Conservation (phyloP, 2,113 vertebrate genomes). For the Numenius arquata region DNA sequence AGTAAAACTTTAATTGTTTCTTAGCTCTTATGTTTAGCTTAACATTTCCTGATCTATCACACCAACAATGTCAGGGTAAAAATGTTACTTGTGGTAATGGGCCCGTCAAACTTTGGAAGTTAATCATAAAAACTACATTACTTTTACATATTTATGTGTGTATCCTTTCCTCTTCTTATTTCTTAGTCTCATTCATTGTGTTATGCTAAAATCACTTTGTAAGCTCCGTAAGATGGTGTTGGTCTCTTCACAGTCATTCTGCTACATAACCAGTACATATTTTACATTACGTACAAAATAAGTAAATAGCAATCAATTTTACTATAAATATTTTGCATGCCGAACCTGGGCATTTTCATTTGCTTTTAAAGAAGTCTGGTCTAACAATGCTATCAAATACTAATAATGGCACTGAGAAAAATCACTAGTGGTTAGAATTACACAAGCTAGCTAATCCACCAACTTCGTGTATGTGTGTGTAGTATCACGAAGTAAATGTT, state of each 20-base stretch:
- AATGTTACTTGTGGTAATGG: not conserved
- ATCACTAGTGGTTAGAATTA: not conserved
- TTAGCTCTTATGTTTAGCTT: not conserved
- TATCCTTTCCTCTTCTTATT: not conserved
- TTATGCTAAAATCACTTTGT: not conserved
- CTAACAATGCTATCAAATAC: not conserved
- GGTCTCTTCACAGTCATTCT: not conserved
- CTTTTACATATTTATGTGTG: not conserved
- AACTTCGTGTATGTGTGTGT: not conserved
- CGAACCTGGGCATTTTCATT: not conserved
- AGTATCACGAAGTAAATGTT: not conserved
- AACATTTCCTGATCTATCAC: not conserved
- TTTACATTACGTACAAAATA: not conserved
- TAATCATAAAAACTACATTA: not conserved
- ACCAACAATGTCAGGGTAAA: not conserved
- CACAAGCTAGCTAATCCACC: not conserved
- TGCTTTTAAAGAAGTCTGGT: not conserved
- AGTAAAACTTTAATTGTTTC: not conserved
- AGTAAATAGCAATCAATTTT: not conserved
- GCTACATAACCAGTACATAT: not conserved
- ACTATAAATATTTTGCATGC: not conserved
- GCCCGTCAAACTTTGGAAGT: not conserved
- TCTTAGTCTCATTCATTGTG: not conserved
- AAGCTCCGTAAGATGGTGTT: not conserved
- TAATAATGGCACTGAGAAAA: not conserved